These are phyloP conservation scores for Choloepus didactylus DNA, from an alignment of 2,797 vertebrate genomes.

Conservation along the genomic window DNA sequence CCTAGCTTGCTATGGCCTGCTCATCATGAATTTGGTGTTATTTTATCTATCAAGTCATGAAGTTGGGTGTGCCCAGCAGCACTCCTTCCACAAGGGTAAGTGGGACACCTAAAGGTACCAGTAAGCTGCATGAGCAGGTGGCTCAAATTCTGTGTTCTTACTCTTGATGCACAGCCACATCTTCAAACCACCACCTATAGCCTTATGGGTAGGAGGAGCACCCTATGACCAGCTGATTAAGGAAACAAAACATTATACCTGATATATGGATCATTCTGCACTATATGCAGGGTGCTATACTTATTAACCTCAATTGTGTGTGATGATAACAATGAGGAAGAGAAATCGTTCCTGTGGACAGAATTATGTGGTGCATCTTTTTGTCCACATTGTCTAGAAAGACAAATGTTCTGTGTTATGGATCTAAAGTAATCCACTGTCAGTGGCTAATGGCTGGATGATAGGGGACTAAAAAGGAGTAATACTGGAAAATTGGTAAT, in stretches of 20 bases:
- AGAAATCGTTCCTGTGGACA: background rate
- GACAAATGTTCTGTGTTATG: background rate
- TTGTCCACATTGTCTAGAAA: conserved; percentile 35
- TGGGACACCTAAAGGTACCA: background rate
- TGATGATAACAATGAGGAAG: background rate
- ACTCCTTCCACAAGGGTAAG: background rate
- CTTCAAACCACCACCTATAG: background rate
- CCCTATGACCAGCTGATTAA: background rate
- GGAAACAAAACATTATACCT: background rate
- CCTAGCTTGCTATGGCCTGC: background rate
- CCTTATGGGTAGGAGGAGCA: background rate
- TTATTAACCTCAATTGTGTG: background rate
- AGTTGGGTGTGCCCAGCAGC: background rate
- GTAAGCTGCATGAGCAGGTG: background rate
- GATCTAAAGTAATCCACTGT: background rate
- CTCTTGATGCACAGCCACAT: background rate
- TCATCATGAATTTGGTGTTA: background rate
- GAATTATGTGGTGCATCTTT: background rate
- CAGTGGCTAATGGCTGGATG: background rate
- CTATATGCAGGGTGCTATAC: background rate
- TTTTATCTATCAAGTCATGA: background rate
- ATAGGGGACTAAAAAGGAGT: background rate
- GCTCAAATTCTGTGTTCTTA: background rate
- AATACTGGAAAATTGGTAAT: background rate
- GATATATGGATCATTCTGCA: background rate